Conservation (phyloP, 1,140 invertebrate species). For the Acromyrmex charruanus region DNA sequence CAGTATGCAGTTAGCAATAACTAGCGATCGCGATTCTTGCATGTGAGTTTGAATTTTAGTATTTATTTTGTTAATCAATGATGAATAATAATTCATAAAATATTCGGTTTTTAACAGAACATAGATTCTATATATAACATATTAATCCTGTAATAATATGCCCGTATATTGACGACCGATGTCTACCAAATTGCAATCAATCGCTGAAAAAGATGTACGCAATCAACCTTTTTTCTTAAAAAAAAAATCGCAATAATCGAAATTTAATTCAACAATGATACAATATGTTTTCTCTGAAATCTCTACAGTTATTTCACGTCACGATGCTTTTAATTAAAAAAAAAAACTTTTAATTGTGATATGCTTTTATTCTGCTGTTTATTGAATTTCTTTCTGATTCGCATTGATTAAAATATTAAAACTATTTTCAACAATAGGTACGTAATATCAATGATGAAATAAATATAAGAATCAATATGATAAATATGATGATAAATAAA, state of each 20-base stretch:
- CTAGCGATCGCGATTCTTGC: not conserved
- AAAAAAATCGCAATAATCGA: not conserved
- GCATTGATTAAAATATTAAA: not conserved
- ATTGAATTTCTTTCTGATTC: not conserved
- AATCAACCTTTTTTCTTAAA: not conserved
- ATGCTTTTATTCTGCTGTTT: not conserved
- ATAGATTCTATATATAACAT: not conserved
- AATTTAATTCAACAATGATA: conserved; percentile 25
- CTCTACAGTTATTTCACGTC: not conserved
- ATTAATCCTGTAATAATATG: conserved; percentile 12
- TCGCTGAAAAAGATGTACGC: not conserved
- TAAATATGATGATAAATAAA: not conserved
- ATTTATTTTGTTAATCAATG: conserved; percentile 19
- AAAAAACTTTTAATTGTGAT: not conserved
- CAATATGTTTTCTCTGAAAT: not conserved
- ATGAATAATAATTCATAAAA: conserved; percentile 3
- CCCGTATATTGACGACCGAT: not conserved
- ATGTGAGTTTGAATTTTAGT: not conserved
- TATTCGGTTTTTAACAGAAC: not conserved
- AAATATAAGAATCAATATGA: not conserved
- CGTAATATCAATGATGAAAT: not conserved
- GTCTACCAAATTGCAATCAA: not conserved
- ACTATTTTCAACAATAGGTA: not conserved
- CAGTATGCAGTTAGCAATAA: conserved; percentile 7
- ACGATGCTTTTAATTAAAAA: not conserved